A percentile compares a stretch with the other conserved stretches of the same genome.
phyloP scores from a whole-genome alignment of 2,888 invertebrate genomes.

The Cephus nigrinus region DNA sequence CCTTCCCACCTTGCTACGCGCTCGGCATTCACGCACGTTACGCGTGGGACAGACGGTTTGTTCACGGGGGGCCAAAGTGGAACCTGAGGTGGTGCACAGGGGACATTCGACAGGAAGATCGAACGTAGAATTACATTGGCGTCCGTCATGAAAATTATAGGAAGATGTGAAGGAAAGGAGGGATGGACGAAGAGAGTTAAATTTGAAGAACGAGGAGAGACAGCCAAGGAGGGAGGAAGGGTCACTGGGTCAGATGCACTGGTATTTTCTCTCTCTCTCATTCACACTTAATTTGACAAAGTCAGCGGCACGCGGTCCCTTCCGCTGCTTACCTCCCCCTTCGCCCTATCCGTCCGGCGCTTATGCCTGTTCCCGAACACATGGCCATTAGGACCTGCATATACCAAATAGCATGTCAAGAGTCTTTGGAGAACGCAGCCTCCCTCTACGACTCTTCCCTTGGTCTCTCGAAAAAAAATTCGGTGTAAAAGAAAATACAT shows the following conservation, averaged over 20 bases:
- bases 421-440: neutral
- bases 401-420: neutral
- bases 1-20: neutral
- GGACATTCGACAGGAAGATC: neutral
- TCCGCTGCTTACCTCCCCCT: too few species aligned
- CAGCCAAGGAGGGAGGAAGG: conserved; percentile 23
- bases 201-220: neutral
- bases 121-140: conserved; percentile 26
- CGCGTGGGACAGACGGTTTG: neutral
- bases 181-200: neutral
- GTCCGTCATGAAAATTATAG: conserved; percentile 15
- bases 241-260: conserved; percentile 63
- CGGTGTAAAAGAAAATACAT: neutral
- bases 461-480: neutral
- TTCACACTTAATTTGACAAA: neutral
- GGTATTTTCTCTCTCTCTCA: conserved; percentile 11
- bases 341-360: neutral
- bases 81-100: neutral
- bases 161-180: neutral
- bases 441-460: neutral
- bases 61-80: neutral
- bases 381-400: neutral
- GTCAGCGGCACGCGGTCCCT: neutral
- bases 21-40: neutral
- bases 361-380: neutral